Base-by-base conservation (phyloP, 2,113 vertebrate species). In the Nycticryphes semicollaris region DNA sequence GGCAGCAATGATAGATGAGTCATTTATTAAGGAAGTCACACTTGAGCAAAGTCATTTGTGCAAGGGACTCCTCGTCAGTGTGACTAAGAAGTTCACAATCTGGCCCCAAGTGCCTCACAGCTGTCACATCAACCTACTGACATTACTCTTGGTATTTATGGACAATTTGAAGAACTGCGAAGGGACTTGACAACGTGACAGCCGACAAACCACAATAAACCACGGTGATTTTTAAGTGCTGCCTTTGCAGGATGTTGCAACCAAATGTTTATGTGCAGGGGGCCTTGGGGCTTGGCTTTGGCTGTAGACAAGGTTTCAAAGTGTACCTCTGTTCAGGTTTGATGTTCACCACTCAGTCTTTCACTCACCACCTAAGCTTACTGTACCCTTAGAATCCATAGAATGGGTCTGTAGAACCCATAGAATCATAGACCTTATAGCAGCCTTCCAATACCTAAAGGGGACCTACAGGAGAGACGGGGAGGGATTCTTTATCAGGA, bases 1-100 rank as follows among this genome's bases (percentile, higher is more conserved):
- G 96, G 95, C 91, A 90, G 95, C 19, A 4, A 11, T 83, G 94
- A 88, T 73, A 57, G 50, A 95, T 96, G 93, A 96, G 80, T 97
- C 93, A 95, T 90, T 96, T 95, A 90, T 96, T 96, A 94, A 91
- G 59, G 31, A 63, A 96, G 53, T 87, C 84, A 91, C 66, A 83
- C 62, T 87, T 0, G 0, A 90, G 75, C 81, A 90, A 69, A 93
- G 41, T 67, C 74, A 62, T 94, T 94, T 87, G 81, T 91, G 84
- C 53, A 83, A 95, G 45, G 78, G 54, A 43, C 63, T 91, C 10
- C 67, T 93, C 33, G 1, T 56, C 87, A 91, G 24, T 7, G 48
- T 96, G 95, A 96, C 93, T 93, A 88, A 95, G 83, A 81, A 68
- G 74, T 94, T 89, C 84, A 87, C 82, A 94, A 59, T 86, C 89